A percentile compares a stretch with the other conserved stretches of the same genome.
Conservation (phyloP, 2,113 vertebrate species). For the Butorides virescens region DNA sequence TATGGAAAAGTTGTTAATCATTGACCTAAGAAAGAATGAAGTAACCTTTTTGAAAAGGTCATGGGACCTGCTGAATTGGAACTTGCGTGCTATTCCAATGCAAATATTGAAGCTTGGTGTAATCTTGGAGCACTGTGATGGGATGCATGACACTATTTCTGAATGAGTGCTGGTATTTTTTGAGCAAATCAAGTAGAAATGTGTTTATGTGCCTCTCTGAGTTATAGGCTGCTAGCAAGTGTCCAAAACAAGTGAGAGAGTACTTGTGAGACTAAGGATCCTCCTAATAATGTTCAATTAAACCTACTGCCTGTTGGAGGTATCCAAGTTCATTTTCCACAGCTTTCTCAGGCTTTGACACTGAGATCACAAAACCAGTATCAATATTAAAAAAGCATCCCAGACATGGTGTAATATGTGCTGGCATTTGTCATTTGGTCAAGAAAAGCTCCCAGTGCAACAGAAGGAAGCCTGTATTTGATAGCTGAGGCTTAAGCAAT, state of each 20-base stretch:
- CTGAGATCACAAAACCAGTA: not conserved
- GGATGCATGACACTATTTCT: not conserved
- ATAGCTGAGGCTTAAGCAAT: not conserved
- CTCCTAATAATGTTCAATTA: not conserved
- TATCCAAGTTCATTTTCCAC: not conserved
- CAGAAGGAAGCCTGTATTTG: not conserved
- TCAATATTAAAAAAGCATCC: not conserved
- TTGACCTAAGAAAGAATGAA: not conserved
- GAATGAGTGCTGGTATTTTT: not conserved
- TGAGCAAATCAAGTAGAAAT: not conserved
- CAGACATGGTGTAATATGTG: not conserved
- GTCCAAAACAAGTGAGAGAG: not conserved
- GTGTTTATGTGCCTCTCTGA: fast-evolving
- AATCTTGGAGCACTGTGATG: not conserved
- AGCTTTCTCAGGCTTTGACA: not conserved
- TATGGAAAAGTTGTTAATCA: not conserved
- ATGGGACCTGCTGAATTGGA: not conserved
- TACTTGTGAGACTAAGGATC: not conserved
- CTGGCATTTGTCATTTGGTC: not conserved
- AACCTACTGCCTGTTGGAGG: not conserved
- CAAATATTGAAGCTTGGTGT: not conserved
- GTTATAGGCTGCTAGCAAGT: not conserved
- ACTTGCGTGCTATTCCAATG: not conserved
- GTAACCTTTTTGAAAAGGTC: not conserved
- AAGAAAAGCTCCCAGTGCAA: not conserved